phyloP scores from a whole-genome alignment of 1,140 invertebrate species.

The Chrysopa pallens region DNA sequence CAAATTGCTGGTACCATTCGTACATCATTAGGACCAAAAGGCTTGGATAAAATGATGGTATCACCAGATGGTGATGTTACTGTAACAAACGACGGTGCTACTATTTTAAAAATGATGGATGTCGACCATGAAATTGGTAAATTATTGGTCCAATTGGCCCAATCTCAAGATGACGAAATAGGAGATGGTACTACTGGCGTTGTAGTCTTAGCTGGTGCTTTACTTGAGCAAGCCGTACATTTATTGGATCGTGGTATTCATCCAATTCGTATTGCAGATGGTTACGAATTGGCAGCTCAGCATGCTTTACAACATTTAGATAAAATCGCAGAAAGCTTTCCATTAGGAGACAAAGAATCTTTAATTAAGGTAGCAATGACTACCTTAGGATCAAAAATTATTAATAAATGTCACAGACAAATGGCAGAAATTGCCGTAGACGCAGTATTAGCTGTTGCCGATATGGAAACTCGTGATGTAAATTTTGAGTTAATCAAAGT shows the following conservation, averaged over 20 bases:
- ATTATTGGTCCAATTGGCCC: slow-evolving; percentile 91
- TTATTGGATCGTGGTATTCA: slow-evolving; percentile 95
- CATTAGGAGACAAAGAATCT: slow-evolving; percentile 73
- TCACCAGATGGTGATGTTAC: slow-evolving; percentile 89
- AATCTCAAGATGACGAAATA: slow-evolving; percentile 99
- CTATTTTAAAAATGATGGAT: slow-evolving; percentile 97
- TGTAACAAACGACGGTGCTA: slow-evolving; percentile 99
- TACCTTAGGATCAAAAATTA: slow-evolving; percentile 96
- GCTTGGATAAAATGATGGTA: slow-evolving; percentile 93
- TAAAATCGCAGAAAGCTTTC: slow-evolving; percentile 76
- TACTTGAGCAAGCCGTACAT: slow-evolving; percentile 88
- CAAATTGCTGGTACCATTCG: slow-evolving; percentile 77
- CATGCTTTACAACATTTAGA: slow-evolving; percentile 77
- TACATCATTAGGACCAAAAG: slow-evolving; percentile 93
- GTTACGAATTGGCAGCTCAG: slow-evolving; percentile 93
- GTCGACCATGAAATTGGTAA: slow-evolving; percentile 98
- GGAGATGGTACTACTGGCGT: slow-evolving; percentile 99
- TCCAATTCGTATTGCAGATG: slow-evolving; percentile 96
- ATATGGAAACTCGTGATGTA: slow-evolving; percentile 86
- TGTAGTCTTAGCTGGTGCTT: slow-evolving; percentile 68
- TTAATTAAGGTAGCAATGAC: slow-evolving; percentile 94
- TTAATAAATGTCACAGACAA: slow-evolving; percentile 79
- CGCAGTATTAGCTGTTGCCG: slow-evolving; percentile 85
- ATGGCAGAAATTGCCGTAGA: slow-evolving; percentile 99
- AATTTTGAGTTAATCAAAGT: slow-evolving; percentile 99